A percentile compares a stretch with the other conserved stretches of the same genome.
phyloP scores from a whole-genome alignment of 2,113 vertebrate genomes.

The Struthio camelus region DNA sequence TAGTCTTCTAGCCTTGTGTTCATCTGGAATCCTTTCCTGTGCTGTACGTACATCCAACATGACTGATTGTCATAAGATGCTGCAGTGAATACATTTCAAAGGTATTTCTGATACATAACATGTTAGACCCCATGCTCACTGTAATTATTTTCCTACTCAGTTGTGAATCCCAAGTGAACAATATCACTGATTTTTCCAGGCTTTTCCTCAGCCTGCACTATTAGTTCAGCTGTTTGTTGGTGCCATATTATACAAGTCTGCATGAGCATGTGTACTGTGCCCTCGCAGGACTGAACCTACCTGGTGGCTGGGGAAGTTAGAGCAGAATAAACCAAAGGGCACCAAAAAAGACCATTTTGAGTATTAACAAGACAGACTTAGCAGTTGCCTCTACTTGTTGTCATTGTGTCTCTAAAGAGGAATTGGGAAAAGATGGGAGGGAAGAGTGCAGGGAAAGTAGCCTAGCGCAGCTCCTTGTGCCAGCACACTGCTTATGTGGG shows the following conservation, averaged over 20 bases:
- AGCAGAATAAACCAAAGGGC: not conserved
- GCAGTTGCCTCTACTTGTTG: not conserved
- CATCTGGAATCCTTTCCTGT: not conserved
- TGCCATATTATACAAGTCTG: not conserved
- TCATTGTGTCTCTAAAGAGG: not conserved
- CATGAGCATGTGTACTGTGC: too few species aligned
- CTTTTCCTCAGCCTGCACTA: not conserved
- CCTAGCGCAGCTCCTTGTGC: not conserved
- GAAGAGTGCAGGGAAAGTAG: too few species aligned
- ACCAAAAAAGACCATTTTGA: not conserved
- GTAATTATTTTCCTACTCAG: not conserved
- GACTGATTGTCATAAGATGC: not conserved
- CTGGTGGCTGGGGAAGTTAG: not conserved
- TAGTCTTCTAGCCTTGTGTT: not conserved
- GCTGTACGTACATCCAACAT: not conserved
- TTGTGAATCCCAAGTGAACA: not conserved
- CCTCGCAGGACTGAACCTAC: not conserved
- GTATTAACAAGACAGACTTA: not conserved
- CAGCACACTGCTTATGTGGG: rapidly evolving
- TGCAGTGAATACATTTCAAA: not conserved
- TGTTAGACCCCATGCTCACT: not conserved
- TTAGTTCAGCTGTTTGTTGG: not conserved
- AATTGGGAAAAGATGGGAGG: not conserved
- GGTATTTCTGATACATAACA: not conserved
- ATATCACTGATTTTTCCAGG: not conserved